These are phyloP conservation scores for Prosapia bicincta DNA, from an alignment of 2,888 invertebrate genomes.

Conservation along the genomic window DNA sequence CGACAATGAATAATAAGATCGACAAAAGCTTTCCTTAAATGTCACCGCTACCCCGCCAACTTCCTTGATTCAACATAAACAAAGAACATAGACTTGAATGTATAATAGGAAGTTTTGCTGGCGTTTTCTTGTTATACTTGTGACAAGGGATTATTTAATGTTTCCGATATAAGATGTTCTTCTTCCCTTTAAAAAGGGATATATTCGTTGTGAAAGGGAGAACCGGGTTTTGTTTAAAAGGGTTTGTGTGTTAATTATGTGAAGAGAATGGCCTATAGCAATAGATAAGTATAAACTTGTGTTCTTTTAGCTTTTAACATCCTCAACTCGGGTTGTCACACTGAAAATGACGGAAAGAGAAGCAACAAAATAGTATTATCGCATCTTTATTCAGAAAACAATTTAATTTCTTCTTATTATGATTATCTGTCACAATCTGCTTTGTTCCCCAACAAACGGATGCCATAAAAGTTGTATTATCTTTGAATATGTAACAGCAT, in stretches of 20 bases:
- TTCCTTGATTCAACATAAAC: too few species aligned
- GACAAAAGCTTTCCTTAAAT: too few species aligned
- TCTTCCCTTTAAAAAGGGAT: slow-evolving; percentile 12
- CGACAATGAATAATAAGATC: too few species aligned
- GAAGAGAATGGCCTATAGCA: slow-evolving; percentile 11
- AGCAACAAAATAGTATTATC: not conserved
- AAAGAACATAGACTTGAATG: not conserved
- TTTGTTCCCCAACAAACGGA: not conserved
- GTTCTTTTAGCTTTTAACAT: slow-evolving; percentile 6
- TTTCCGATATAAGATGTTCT: slow-evolving; percentile 22
- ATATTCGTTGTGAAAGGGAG: not conserved
- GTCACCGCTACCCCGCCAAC: too few species aligned
- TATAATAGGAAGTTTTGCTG: not conserved
- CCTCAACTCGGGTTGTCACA: not conserved
- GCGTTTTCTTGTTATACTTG: not conserved
- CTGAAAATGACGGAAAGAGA: not conserved
- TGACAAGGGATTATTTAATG: slow-evolving; percentile 24
- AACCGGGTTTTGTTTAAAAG: slow-evolving; percentile 19
- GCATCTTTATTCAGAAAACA: not conserved
- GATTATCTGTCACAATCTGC: not conserved
- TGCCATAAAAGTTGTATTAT: not conserved
- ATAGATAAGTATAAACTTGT: slow-evolving; percentile 25
- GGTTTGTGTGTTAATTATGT: slow-evolving; percentile 23
- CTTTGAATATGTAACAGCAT: not conserved
- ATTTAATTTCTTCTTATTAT: not conserved